phyloP scores from a whole-genome alignment of 2,113 vertebrate genomes.

The Xyliphius kryptos region DNA sequence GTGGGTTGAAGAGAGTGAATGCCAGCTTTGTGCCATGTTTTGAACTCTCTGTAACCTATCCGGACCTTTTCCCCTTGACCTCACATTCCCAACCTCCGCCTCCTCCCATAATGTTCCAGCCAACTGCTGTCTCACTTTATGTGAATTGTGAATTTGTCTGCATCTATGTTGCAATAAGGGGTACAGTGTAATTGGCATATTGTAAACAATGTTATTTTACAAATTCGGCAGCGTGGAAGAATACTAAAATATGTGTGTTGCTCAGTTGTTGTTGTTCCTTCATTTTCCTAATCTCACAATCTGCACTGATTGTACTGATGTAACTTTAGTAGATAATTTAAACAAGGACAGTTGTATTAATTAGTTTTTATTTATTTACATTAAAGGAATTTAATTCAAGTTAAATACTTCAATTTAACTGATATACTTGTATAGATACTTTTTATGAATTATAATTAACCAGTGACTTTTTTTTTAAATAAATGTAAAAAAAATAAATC shows the following conservation, averaged over 20 bases:
- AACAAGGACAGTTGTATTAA: too few species aligned
- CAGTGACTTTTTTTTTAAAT: too few species aligned
- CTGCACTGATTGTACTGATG: too few species aligned
- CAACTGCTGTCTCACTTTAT: slow-evolving; percentile 58
- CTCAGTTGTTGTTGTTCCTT: slow-evolving; percentile 1
- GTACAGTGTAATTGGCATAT: slow-evolving; percentile 35
- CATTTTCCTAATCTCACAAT: too few species aligned
- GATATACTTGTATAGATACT: too few species aligned
- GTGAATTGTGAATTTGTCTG: slow-evolving; percentile 56
- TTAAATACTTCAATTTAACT: too few species aligned
- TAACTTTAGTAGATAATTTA: background rate
- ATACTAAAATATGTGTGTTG: slow-evolving; percentile 13
- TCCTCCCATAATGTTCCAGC: slow-evolving; percentile 51
- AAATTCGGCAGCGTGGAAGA: slow-evolving; percentile 31
- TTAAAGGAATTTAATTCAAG: too few species aligned
- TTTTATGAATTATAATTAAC: too few species aligned
- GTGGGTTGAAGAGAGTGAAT: slow-evolving; percentile 34
- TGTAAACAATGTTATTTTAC: slow-evolving; percentile 37
- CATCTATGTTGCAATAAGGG: slow-evolving; percentile 36
- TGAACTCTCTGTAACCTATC: slow-evolving; percentile 49
- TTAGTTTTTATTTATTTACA: too few species aligned
- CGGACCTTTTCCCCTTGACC: slow-evolving; percentile 59
- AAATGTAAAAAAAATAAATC: too few species aligned
- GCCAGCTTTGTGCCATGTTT: slow-evolving; percentile 49
- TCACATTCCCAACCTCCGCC: slow-evolving; percentile 53